Evolutionary conservation across 1,140 invertebrate species (phyloP).

Genomic region (Tetragonula clypearis): DNA sequence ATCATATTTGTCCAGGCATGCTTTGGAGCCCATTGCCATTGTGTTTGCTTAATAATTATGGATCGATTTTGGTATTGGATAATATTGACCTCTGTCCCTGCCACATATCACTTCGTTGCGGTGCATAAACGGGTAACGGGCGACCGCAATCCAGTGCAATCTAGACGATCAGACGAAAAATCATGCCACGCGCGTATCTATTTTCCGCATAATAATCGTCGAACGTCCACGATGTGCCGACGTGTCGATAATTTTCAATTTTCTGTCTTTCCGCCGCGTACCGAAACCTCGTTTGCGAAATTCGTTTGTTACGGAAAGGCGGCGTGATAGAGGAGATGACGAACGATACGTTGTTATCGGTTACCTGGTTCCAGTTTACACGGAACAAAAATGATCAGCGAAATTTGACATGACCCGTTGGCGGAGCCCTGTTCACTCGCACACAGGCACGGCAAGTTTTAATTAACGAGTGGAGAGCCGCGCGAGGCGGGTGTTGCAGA

Average conservation of each 20-base stretch:
- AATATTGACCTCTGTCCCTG: constrained; percentile 61
- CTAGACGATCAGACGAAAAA: constrained; percentile 38
- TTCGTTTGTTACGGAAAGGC: background rate
- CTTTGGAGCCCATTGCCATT: constrained; percentile 60
- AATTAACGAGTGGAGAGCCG: constrained; percentile 70
- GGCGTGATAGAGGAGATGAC: constrained; percentile 21
- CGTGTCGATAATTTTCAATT: background rate
- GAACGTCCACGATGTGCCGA: background rate
- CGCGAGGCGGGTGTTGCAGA: constrained; percentile 20
- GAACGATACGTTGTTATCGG: constrained; percentile 37
- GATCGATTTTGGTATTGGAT: constrained; percentile 65
- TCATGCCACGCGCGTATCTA: background rate
- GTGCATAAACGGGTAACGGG: constrained; percentile 42
- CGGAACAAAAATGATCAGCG: constrained; percentile 52
- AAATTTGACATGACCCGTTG: constrained; percentile 34
- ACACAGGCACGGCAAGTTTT: constrained; percentile 68
- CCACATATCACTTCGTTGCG: constrained; percentile 51
- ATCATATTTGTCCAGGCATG: constrained; percentile 68
- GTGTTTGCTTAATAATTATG: constrained; percentile 68
- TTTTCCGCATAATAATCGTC: background rate
- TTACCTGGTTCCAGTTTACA: constrained; percentile 35
- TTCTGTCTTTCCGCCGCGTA: background rate
- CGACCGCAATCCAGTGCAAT: constrained; percentile 37
- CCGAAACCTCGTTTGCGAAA: background rate
- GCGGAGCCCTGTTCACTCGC: constrained; percentile 45